Percentiles rank a stretch among this genome's conserved stretches.
These are phyloP conservation scores for Cyclopterus lumpus DNA, from an alignment of 2,797 vertebrate genomes.

Conservation along the genomic window DNA sequence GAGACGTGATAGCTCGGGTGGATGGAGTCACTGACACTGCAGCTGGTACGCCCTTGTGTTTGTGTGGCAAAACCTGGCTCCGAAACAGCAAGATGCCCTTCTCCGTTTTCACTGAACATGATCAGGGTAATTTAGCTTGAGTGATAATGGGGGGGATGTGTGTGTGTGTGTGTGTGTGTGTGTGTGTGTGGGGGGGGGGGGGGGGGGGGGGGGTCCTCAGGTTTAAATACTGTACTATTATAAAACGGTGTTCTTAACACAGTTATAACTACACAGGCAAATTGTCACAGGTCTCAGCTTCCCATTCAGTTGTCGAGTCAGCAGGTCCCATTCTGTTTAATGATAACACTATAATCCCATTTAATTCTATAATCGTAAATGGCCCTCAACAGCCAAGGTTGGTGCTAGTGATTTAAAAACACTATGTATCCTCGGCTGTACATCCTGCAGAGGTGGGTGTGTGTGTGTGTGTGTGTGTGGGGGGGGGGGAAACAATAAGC, in stretches of 20 bases:
- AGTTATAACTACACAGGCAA: conserved; percentile 11
- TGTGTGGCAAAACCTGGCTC: conserved; percentile 34
- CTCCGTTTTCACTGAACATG: conserved; percentile 45
- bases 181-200: too few relatives aligned
- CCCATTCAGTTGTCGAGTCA: conserved; percentile 52
- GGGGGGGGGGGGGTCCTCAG: too few relatives aligned
- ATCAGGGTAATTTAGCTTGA: conserved; percentile 30
- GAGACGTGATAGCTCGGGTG: conserved; percentile 47
- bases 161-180: too few relatives aligned
- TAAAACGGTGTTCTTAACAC: neutral
- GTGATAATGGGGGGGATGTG: conserved; percentile 26
- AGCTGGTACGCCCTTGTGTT: conserved; percentile 25
- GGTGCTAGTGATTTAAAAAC: conserved; percentile 68
- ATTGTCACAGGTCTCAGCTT: conserved; percentile 34
- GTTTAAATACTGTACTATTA: conserved; percentile 10
- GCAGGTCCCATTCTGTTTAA: conserved; percentile 66
- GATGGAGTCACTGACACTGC: conserved; percentile 35
- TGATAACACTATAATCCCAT: conserved; percentile 79
- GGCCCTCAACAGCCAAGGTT: conserved; percentile 59
- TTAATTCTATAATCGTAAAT: conserved; percentile 81
- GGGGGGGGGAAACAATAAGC: conserved; percentile 44
- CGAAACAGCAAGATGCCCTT: conserved; percentile 25
- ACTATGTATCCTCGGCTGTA: conserved; percentile 51
- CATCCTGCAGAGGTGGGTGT: conserved; percentile 44
- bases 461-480: too few relatives aligned